Percentiles rank a stretch among this genome's conserved stretches.
Evolutionary conservation across 92 coral and sea anemone genomes (phyloP).

Genomic region (Pocillopora grandis): DNA sequence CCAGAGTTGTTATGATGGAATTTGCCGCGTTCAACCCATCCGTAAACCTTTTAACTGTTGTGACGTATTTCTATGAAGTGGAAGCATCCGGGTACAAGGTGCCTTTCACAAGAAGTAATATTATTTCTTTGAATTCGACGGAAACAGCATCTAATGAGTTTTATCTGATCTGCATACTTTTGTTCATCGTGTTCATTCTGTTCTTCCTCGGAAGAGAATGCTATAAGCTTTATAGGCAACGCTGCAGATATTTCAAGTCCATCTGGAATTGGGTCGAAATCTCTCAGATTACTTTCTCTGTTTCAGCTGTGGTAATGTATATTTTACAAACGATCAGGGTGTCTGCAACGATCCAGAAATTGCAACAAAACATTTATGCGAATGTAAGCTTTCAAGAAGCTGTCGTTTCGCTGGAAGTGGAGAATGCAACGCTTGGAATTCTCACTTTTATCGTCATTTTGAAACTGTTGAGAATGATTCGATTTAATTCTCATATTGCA

Average conservation of each 20-base stretch:
- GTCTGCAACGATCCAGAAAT: slow-evolving; percentile 43
- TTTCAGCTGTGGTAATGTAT: slow-evolving; percentile 55
- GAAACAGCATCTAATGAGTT: slow-evolving; percentile 59
- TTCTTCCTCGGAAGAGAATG: slow-evolving; percentile 62
- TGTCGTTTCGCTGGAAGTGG: slow-evolving; percentile 56
- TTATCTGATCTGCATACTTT: slow-evolving; percentile 61
- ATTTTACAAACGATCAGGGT: slow-evolving; percentile 54
- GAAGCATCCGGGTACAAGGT: slow-evolving; percentile 55
- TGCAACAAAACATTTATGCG: slow-evolving; percentile 63
- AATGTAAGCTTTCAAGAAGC: slow-evolving; percentile 67
- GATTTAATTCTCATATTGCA: slow-evolving; percentile 67
- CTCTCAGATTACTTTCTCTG: slow-evolving; percentile 53
- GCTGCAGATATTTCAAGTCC: slow-evolving; percentile 50
- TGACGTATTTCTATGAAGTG: slow-evolving; percentile 63
- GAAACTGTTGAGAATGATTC: slow-evolving; percentile 65
- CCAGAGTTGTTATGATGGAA: slow-evolving; percentile 74
- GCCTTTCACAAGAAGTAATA: slow-evolving; percentile 49
- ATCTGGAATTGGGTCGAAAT: slow-evolving; percentile 82
- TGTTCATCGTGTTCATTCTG: slow-evolving; percentile 62
- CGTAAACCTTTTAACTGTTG: slow-evolving; percentile 50
- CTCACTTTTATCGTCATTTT: slow-evolving; percentile 65
- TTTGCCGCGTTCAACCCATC: slow-evolving; percentile 74
- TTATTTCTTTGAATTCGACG: slow-evolving; percentile 54
- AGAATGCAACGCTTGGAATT: slow-evolving; percentile 64
- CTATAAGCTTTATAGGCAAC: slow-evolving; percentile 40